phyloP scores from a whole-genome alignment of 2,113 vertebrate genomes.

The Cottus gobio region DNA sequence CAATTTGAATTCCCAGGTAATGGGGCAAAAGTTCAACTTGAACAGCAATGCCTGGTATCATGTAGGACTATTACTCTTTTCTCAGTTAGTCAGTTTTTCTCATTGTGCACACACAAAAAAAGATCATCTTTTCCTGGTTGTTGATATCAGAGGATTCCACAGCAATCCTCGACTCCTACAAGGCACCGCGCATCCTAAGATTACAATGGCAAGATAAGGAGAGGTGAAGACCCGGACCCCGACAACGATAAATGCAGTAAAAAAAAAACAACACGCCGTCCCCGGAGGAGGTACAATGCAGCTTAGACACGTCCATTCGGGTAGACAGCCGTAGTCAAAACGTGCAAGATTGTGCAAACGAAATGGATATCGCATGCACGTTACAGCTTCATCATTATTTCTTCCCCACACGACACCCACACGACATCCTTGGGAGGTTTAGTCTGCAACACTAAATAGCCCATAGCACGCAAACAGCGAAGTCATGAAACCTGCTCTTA shows the following conservation, averaged over 20 bases:
- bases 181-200: slow-evolving; percentile 13
- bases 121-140: slow-evolving; percentile 30
- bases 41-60: neutral
- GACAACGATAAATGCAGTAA: slow-evolving; percentile 57
- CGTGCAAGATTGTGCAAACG: slow-evolving; percentile 40
- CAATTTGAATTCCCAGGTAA: slow-evolving; percentile 21
- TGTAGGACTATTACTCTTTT: neutral
- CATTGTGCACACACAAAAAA: slow-evolving; percentile 15
- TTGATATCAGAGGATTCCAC: slow-evolving; percentile 30
- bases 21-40: slow-evolving; percentile 52
- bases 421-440: slow-evolving; percentile 57
- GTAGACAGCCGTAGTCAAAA: slow-evolving; percentile 44
- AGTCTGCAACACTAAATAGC: slow-evolving; percentile 63
- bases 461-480: slow-evolving; percentile 61
- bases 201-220: slow-evolving; percentile 29
- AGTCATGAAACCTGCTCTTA: slow-evolving; percentile 63
- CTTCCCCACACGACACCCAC: slow-evolving; percentile 46
- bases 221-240: slow-evolving; percentile 46
- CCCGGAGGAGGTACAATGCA: slow-evolving; percentile 63
- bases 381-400: slow-evolving; percentile 38
- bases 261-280: slow-evolving; percentile 58
- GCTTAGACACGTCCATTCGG: slow-evolving; percentile 52
- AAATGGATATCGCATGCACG: slow-evolving; percentile 43
- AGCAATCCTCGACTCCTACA: neutral
- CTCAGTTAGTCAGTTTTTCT: slow-evolving; percentile 5